Conservation (phyloP, 1,140 invertebrate genomes). For the Apis laboriosa region DNA sequence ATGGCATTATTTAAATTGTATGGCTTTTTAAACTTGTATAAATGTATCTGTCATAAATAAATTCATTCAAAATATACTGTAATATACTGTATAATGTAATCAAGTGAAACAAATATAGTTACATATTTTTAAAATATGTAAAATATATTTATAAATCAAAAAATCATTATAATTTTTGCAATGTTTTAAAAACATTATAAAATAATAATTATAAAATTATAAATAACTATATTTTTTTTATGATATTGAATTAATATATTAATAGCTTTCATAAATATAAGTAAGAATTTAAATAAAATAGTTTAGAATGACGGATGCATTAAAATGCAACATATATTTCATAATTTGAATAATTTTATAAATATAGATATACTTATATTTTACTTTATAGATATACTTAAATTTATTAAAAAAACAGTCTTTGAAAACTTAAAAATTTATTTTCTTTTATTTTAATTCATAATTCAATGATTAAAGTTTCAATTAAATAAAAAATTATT, state of each 20-base stretch:
- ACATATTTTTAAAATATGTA: neutral
- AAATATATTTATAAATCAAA: too few species aligned
- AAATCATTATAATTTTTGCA: neutral
- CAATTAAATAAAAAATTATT: conserved; percentile 21
- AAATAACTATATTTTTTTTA: neutral
- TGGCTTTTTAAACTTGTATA: conserved; percentile 64
- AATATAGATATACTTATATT: neutral
- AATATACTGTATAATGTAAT: neutral
- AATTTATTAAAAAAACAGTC: neutral
- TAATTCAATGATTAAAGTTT: neutral
- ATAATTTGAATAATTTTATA: neutral
- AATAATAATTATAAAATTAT: neutral
- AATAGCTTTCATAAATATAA: neutral
- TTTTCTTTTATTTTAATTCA: neutral
- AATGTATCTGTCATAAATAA: conserved; percentile 66
- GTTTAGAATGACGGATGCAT: neutral
- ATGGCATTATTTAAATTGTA: conserved; percentile 44
- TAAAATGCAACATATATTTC: neutral
- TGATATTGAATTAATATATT: neutral
- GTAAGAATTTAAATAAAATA: neutral
- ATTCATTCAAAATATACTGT: conserved; percentile 46
- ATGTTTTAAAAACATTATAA: neutral
- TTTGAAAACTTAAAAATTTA: neutral
- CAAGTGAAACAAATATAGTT: conserved; percentile 1
- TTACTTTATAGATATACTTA: neutral